Conservation (phyloP, 2,797 vertebrate species). For the Lithobates pipiens region DNA sequence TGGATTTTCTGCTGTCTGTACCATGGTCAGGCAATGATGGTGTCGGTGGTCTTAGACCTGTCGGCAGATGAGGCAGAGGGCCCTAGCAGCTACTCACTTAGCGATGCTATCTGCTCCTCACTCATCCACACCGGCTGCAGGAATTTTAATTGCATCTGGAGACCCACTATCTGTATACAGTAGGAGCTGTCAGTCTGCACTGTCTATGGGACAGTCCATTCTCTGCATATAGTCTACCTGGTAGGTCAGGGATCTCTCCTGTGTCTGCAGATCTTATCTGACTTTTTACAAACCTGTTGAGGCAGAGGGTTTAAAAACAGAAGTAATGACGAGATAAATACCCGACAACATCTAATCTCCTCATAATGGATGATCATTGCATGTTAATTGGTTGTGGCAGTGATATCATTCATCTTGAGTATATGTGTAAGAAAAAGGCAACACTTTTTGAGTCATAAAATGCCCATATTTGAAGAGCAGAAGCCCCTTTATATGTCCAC, state of each 20-base stretch:
- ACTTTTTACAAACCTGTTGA: background rate
- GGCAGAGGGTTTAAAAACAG: background rate
- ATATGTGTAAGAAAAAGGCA: no score
- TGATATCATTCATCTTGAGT: no score
- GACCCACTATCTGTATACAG: constrained; percentile 73
- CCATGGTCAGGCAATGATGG: no score
- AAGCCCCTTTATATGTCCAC: no score
- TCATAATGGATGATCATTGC: background rate
- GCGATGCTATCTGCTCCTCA: constrained; percentile 75
- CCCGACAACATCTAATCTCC: background rate
- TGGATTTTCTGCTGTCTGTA: no score
- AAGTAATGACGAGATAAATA: background rate
- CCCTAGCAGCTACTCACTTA: constrained; percentile 58
- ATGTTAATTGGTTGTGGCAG: background rate
- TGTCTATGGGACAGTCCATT: no score
- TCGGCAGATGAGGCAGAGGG: constrained; percentile 1
- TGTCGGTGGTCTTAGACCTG: constrained; percentile 14
- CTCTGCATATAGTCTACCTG: background rate
- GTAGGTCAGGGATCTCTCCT: background rate
- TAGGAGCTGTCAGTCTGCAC: constrained; percentile 2
- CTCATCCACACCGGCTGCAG: constrained; percentile 72
- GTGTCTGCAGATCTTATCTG: constrained; percentile 20
- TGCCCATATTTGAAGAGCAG: no score
- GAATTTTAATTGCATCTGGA: constrained; percentile 79
- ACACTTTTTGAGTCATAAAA: no score